Evolutionary conservation across 2,888 invertebrate species (phyloP).

Genomic region (Ochropleura leucogaster): DNA sequence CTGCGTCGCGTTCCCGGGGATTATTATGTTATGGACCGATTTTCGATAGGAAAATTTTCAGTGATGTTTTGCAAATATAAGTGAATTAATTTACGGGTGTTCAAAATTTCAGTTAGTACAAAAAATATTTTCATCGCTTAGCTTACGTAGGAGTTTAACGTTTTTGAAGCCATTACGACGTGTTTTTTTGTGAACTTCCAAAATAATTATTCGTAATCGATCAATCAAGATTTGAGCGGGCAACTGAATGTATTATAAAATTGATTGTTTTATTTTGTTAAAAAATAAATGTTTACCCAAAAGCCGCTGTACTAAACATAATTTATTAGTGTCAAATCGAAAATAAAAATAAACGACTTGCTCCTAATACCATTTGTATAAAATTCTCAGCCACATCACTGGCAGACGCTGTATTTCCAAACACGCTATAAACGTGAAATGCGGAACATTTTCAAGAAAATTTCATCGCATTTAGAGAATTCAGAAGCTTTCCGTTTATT

Average conservation of each 20-base stretch:
- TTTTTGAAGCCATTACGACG: background rate
- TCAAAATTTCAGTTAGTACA: background rate
- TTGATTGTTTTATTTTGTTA: background rate
- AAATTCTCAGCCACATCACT: slow-evolving; percentile 31
- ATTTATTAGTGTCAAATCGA: slow-evolving; percentile 28
- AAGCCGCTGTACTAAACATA: slow-evolving; percentile 11
- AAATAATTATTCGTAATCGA: slow-evolving; percentile 12
- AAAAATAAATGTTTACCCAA: background rate
- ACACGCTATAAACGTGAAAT: slow-evolving; percentile 70
- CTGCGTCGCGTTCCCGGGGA: slow-evolving; percentile 32
- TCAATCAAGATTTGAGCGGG: slow-evolving; percentile 6
- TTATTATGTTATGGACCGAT: slow-evolving; percentile 25
- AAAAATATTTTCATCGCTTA: background rate
- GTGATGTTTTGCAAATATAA: background rate
- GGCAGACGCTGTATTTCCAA: slow-evolving; percentile 73
- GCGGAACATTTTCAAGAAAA: slow-evolving; percentile 80
- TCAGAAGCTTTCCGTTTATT: slow-evolving; percentile 72
- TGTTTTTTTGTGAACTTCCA: background rate
- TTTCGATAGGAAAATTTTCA: background rate
- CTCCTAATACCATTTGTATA: slow-evolving; percentile 32
- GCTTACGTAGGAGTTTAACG: background rate
- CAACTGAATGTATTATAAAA: background rate
- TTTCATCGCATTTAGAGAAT: slow-evolving; percentile 73
- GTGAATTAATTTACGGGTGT: background rate
- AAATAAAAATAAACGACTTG: slow-evolving; percentile 38